Conservation (phyloP, 2,113 vertebrate species). For the Aphyosemion australe region DNA sequence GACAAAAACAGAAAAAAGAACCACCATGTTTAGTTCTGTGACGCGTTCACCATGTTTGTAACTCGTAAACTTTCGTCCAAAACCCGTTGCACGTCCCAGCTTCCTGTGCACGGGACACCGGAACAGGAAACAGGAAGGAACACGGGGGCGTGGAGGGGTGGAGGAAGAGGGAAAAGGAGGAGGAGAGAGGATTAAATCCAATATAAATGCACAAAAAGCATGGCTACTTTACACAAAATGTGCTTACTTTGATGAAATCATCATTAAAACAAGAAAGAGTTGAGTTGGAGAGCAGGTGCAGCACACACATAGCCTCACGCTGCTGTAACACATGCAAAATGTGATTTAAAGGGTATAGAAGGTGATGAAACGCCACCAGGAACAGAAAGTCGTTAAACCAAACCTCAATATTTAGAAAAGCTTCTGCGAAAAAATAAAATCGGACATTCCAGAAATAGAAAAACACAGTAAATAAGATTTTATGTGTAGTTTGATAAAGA, state of each 20-base stretch:
- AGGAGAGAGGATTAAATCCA: slow-evolving; percentile 16
- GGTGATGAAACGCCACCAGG: not conserved
- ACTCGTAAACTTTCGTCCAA: slow-evolving; percentile 52
- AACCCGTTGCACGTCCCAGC: slow-evolving; percentile 44
- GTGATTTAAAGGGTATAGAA: not conserved
- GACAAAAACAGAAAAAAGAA: not conserved
- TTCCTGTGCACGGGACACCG: slow-evolving; percentile 71
- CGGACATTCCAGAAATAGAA: not conserved
- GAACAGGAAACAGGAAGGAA: slow-evolving; percentile 77
- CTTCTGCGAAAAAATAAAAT: slow-evolving; percentile 25
- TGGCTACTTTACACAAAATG: not conserved
- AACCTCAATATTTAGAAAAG: slow-evolving; percentile 35
- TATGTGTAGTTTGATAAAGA: slow-evolving; percentile 9
- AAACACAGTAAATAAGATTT: not conserved
- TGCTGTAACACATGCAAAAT: too few relatives aligned
- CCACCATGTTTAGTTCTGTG: slow-evolving; percentile 2
- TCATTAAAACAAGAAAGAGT: too few relatives aligned
- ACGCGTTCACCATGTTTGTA: slow-evolving; percentile 39
- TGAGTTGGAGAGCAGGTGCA: too few relatives aligned
- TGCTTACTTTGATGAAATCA: too few relatives aligned
- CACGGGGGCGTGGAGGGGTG: slow-evolving; percentile 48
- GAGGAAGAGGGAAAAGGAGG: slow-evolving; percentile 12
- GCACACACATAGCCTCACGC: too few relatives aligned
- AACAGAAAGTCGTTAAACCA: not conserved
- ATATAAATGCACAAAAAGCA: slow-evolving; percentile 22